Base-by-base conservation (phyloP, 1,140 invertebrate species). In the Drosophila chauvacae region DNA sequence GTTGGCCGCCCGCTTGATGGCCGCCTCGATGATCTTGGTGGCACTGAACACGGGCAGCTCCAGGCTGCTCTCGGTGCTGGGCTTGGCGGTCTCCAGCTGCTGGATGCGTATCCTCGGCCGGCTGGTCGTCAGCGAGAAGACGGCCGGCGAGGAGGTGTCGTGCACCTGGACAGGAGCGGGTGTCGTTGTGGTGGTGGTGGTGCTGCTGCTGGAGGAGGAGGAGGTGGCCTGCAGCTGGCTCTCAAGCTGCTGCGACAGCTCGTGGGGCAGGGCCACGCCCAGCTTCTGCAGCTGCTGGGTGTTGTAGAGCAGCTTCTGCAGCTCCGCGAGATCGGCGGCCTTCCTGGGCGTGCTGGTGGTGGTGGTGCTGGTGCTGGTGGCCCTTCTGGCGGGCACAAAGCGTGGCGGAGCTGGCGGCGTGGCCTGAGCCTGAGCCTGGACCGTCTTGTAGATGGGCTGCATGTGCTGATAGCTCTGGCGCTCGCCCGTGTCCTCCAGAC, bases 221-320 rank as follows among this genome's bases (percentile, higher is more conserved):
- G 37, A 78, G 53, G 48, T 80, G 45, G 53, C 53, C 57, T 88
- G 63, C 18, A 92, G 63, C 44, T 90, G 85, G 7, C 71, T 85
- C 55, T 92, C 91, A 35, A 92, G 60, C 60, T 91, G 88, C 37
- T 82, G 66, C 0, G 88, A 90, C 2, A 91, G 65, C 37, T 92
- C 88, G 23, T 87, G 77, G 28, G 92, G 93, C 47, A 93, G 62
- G 0, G 92, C 92, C 20, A 93, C 91, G 78, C 93, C 93, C 37
- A 93, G 60, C 61, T 92, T 92, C 71, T 94, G 92, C 47, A 92
- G 45, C 68, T 91, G 77, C n/a, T 91, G 85, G 16, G 91, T 91
- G 51, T 92, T 92, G 64, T 91, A 92, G 3, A 92, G 78, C 23
- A 92, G 50, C 53, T 92, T 92, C 45, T 92, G 91, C 33, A 92